Conservation (phyloP, 2,113 vertebrate genomes). For the Lepus americanus region DNA sequence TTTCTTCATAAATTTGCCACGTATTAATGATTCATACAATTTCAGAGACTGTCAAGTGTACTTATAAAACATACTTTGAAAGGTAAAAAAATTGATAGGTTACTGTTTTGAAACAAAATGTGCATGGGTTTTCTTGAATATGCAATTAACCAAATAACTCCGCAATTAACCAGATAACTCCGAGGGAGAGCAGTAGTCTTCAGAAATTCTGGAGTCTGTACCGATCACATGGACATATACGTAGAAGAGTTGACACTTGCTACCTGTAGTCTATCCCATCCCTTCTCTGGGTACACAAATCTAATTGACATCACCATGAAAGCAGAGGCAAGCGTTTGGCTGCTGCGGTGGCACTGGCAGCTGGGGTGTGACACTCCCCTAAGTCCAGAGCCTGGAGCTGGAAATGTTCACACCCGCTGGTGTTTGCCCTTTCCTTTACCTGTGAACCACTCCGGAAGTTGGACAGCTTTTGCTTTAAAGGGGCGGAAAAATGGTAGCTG, state of each 20-base stretch:
- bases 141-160: background rate
- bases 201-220: accelerated
- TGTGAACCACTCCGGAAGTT: slow-evolving; percentile 62
- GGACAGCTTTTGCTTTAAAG: slow-evolving; percentile 38
- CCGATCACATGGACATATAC: background rate
- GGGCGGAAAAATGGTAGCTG: slow-evolving; percentile 82
- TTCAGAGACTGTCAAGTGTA: background rate
- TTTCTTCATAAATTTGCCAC: background rate
- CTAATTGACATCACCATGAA: background rate
- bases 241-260: background rate
- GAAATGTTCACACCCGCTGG: background rate
- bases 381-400: background rate
- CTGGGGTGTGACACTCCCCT: too few relatives aligned
- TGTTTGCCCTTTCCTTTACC: background rate
- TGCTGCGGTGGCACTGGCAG: background rate
- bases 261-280: background rate
- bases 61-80: background rate
- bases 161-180: background rate
- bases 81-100: background rate
- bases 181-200: background rate
- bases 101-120: background rate
- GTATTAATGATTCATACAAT: background rate
- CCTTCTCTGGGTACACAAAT: background rate
- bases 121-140: background rate
- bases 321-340: background rate